Percentiles rank a stretch among this genome's conserved stretches.
Conservation (phyloP, 2,797 vertebrate genomes). For the Eidolon dupreanum region DNA sequence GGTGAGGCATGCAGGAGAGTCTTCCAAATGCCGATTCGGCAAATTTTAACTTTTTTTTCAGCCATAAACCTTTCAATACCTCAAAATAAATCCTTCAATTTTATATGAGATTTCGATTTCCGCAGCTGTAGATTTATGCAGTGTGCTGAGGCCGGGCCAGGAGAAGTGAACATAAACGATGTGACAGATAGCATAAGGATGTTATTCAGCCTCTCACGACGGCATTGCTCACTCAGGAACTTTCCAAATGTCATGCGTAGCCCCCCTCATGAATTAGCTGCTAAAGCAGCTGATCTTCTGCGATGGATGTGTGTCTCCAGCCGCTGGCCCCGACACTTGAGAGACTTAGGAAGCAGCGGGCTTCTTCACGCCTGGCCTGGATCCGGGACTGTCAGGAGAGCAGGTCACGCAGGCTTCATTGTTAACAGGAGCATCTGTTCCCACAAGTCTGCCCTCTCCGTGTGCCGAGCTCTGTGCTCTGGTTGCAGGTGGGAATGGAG, state of each 20-base stretch:
- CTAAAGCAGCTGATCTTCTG: constrained; percentile 33
- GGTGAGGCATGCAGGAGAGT: neutral
- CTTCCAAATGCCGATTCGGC: constrained; percentile 75
- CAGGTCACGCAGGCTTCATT: neutral
- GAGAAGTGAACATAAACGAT: constrained; percentile 66
- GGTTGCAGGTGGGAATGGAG: too few relatives aligned
- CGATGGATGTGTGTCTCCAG: neutral
- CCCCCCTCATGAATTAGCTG: constrained; percentile 39
- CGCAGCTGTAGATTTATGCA: constrained; percentile 79
- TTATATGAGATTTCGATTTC: constrained; percentile 72
- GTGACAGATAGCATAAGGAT: constrained; percentile 59
- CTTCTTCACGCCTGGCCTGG: neutral
- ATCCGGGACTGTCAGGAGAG: neutral
- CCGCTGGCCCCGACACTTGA: neutral
- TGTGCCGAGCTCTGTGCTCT: neutral
- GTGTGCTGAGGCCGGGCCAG: constrained; percentile 59
- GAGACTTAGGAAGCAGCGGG: neutral
- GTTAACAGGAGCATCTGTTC: neutral
- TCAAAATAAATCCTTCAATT: constrained; percentile 83
- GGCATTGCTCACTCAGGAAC: neutral
- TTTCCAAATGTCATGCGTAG: constrained; percentile 30
- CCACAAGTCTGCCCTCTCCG: neutral
- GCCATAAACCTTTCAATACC: constrained; percentile 83
- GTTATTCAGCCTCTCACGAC: constrained; percentile 27
- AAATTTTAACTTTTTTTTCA: constrained; percentile 71